phyloP scores from a whole-genome alignment of 2,113 vertebrate species.

The Chinchilla lanigera region DNA sequence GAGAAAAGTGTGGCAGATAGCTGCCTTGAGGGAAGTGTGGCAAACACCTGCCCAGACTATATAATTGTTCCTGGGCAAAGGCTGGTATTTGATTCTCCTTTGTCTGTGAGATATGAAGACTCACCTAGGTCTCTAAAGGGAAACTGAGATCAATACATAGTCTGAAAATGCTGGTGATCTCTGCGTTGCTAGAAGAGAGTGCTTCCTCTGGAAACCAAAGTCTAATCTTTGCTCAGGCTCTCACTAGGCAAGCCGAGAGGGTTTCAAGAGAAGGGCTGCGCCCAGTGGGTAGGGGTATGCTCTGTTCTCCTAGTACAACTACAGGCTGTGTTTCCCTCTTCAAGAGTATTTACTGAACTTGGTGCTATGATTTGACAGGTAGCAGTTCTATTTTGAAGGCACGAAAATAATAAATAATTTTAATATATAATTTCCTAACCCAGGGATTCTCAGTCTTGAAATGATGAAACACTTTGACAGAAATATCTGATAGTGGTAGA shows the following conservation, averaged over 20 bases:
- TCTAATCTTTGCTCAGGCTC: slow-evolving; percentile 5
- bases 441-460: slow-evolving; percentile 44
- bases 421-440: background rate
- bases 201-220: background rate
- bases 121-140: background rate
- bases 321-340: background rate
- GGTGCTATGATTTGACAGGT: background rate
- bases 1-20: slow-evolving; percentile 5
- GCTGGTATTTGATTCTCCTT: slow-evolving; percentile 1
- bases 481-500: slow-evolving; percentile 4
- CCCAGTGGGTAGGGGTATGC: no score
- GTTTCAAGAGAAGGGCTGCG: background rate
- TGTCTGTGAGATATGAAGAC: slow-evolving; percentile 45
- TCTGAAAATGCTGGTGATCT: background rate
- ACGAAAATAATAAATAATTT: slow-evolving; percentile 52
- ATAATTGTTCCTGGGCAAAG: slow-evolving; percentile 35
- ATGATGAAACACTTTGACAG: slow-evolving; percentile 40
- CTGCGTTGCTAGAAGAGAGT: slow-evolving; percentile 1
- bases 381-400: slow-evolving; percentile 24
- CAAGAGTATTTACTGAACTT: background rate
- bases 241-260: background rate
- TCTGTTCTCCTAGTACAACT: background rate
- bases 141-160: background rate
- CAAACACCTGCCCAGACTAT: background rate
- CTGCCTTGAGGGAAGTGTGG: background rate